Percentiles rank a stretch among this genome's conserved stretches.
Conservation (phyloP, 1,140 invertebrate species). For the Parasteatoda tepidariorum region DNA sequence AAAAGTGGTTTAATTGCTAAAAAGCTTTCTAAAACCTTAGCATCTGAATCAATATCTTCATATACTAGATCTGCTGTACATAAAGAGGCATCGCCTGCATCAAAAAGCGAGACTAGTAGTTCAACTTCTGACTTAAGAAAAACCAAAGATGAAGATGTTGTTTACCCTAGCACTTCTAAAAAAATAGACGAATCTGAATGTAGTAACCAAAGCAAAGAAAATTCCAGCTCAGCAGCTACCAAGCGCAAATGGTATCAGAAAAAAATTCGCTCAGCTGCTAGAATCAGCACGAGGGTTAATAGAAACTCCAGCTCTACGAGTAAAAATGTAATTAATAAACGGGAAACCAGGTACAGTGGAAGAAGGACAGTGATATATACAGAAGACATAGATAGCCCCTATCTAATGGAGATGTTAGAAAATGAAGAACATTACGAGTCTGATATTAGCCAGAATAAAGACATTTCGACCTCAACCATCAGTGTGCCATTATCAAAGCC, state of each 20-base stretch:
- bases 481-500: not conserved
- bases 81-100: not conserved
- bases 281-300: slow-evolving; percentile 8
- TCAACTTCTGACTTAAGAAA: not conserved
- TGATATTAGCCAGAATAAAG: not conserved
- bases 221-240: slow-evolving; percentile 1
- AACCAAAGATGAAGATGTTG: not conserved
- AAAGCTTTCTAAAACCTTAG: not conserved
- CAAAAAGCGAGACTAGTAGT: not conserved
- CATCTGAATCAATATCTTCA: not conserved
- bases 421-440: slow-evolving; percentile 26
- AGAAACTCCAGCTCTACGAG: not conserved
- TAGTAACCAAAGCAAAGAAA: not conserved
- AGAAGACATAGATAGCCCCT: slow-evolving; percentile 21
- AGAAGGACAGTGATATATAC: slow-evolving; percentile 3
- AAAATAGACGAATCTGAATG: not conserved
- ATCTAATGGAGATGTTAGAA: slow-evolving; percentile 22
- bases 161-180: not conserved
- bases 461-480: not conserved
- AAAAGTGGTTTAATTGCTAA: not conserved
- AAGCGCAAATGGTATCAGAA: slow-evolving; percentile 30
- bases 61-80: slow-evolving; percentile 4
- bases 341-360: not conserved
- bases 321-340: not conserved
- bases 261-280: not conserved